A percentile compares a stretch with the other conserved stretches of the same genome.
Conservation (phyloP, 23 tunicate genomes). For the Oikopleura dioica region DNA sequence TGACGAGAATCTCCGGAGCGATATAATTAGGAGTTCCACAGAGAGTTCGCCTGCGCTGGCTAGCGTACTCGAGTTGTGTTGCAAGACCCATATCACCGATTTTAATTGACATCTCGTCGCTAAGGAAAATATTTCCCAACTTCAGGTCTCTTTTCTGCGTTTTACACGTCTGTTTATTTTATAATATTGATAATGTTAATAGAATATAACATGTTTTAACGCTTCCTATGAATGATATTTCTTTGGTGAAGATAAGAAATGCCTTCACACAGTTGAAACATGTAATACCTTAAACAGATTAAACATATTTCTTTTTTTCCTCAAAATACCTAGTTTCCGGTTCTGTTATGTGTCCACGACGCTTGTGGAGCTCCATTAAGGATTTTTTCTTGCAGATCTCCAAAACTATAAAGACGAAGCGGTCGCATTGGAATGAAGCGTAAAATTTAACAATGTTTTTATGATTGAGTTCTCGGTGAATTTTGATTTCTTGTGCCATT, state of each 20-base stretch:
- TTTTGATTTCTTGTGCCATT: constrained; percentile 47
- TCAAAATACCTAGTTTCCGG: constrained; percentile 79
- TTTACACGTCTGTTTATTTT: too few species aligned
- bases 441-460: constrained; percentile 45
- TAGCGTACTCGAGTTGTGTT: constrained; percentile 33
- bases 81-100: constrained; percentile 87
- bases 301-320: too few species aligned
- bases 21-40: constrained; percentile 94
- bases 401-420: constrained; percentile 29
- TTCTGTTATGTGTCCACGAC: constrained; percentile 70
- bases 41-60: constrained; percentile 37
- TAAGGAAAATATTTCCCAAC: constrained; percentile 50
- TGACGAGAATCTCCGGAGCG: constrained; percentile 63
- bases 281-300: constrained; percentile 23
- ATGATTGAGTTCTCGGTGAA: constrained; percentile 36
- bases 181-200: too few species aligned
- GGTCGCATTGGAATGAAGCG: constrained; percentile 34
- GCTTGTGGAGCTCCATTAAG: constrained; percentile 15
- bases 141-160: constrained; percentile 77
- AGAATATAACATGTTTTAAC: too few species aligned
- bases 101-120: constrained; percentile 40
- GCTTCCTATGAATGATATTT: constrained; percentile 54
- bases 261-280: constrained; percentile 34
- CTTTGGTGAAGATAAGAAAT: constrained; percentile 53
- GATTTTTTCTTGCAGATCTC: constrained; percentile 60